These are phyloP conservation scores for Gambusia holbrooki DNA, from an alignment of 2,113 vertebrate species.

Conservation along the genomic window DNA sequence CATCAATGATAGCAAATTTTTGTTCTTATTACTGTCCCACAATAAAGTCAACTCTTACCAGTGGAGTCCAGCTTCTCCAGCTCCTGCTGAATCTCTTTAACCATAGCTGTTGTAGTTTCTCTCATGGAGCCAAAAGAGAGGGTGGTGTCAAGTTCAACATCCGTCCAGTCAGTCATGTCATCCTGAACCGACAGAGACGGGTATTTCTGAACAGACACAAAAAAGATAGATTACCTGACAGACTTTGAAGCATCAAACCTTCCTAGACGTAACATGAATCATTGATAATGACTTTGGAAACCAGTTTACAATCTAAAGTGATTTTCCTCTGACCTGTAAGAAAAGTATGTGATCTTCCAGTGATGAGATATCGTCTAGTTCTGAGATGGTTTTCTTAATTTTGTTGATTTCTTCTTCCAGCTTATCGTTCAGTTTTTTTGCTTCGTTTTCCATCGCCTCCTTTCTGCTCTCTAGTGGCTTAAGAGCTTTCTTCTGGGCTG, in stretches of 20 bases:
- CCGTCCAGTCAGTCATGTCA: slow-evolving; percentile 17
- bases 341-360: slow-evolving; percentile 72
- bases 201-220: slow-evolving; percentile 43
- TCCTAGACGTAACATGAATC: background rate
- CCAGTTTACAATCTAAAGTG: background rate
- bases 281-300: background rate
- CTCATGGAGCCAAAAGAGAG: slow-evolving; percentile 66
- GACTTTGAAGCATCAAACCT: too few relatives aligned
- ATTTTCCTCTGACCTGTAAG: slow-evolving; percentile 65
- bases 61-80: slow-evolving; percentile 54
- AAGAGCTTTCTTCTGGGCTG: background rate
- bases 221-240: background rate
- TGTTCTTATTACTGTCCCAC: background rate
- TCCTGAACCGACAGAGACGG: background rate
- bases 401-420: slow-evolving; percentile 51
- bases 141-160: slow-evolving; percentile 53
- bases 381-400: slow-evolving; percentile 11
- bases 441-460: slow-evolving; percentile 27
- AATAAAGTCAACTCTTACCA: slow-evolving; percentile 45
- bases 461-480: slow-evolving; percentile 47
- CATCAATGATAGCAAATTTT: background rate
- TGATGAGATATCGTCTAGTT: slow-evolving; percentile 12
- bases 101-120: background rate
- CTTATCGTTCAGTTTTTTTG: background rate
- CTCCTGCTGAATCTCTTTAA: slow-evolving; percentile 35